phyloP scores from a whole-genome alignment of 2,113 vertebrate species.

The Prunella himalayana region DNA sequence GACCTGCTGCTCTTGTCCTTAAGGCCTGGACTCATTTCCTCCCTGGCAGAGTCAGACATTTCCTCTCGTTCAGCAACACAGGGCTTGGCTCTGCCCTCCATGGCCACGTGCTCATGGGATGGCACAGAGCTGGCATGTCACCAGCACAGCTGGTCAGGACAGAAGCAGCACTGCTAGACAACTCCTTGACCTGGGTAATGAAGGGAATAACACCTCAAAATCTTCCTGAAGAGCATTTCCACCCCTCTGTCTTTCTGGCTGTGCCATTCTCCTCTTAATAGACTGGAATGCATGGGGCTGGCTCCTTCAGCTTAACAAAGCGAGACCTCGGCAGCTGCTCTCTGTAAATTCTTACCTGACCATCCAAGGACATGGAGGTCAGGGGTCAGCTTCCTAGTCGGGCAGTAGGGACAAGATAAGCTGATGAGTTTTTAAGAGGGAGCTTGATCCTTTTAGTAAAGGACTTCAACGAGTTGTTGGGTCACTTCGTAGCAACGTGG shows the following conservation, averaged over 20 bases:
- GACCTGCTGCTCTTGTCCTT: neutral
- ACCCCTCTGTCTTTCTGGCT: neutral
- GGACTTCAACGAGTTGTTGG: neutral
- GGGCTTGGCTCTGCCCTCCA: neutral
- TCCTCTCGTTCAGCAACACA: accelerated
- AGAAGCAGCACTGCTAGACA: neutral
- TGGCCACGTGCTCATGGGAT: accelerated
- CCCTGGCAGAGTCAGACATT: neutral
- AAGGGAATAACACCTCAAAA: neutral
- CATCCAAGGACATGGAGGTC: neutral
- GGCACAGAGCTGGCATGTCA: accelerated
- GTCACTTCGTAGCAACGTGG: neutral
- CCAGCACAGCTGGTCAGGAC: neutral
- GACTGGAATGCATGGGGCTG: neutral
- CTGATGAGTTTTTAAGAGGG: neutral
- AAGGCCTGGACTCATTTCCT: neutral
- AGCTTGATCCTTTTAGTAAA: neutral
- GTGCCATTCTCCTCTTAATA: neutral
- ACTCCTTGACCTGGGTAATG: neutral
- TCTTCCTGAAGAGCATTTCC: neutral
- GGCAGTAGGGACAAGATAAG: neutral
- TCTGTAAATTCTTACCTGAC: neutral
- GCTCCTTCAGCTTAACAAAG: neutral
- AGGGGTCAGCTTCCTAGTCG: neutral
- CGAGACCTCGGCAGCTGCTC: neutral